These are phyloP conservation scores for Epinotia demarniana DNA, from an alignment of 2,888 invertebrate species.

Conservation along the genomic window DNA sequence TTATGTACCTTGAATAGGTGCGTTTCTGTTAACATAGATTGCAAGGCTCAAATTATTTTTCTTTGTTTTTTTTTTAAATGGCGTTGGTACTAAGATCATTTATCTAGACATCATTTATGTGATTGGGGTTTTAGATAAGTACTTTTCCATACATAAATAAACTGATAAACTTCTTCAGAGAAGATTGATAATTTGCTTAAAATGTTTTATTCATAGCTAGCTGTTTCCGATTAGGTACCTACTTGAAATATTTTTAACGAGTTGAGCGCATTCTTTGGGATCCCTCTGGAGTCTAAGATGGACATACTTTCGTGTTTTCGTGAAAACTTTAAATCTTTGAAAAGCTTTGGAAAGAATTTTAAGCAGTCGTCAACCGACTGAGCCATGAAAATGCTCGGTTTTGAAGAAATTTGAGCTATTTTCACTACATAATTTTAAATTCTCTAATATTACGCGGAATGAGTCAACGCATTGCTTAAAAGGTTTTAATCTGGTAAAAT, in stretches of 20 bases:
- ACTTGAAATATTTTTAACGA: constrained; percentile 56
- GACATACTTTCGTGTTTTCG: constrained; percentile 58
- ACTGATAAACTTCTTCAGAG: not conserved
- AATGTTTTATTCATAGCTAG: constrained; percentile 57
- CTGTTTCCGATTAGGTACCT: constrained; percentile 51
- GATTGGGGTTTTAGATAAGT: too few relatives aligned
- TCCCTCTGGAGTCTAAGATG: constrained; percentile 57
- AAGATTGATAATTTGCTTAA: constrained; percentile 16
- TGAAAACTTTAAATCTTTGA: constrained; percentile 51
- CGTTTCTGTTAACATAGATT: not conserved
- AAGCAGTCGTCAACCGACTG: constrained; percentile 37
- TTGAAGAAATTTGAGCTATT: constrained; percentile 3
- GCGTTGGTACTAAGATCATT: not conserved
- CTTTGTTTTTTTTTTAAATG: not conserved
- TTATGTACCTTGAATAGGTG: not conserved
- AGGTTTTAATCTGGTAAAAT: not conserved
- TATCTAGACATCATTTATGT: not conserved
- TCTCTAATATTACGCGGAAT: not conserved
- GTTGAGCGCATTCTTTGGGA: constrained; percentile 54
- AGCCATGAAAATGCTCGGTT: constrained; percentile 23
- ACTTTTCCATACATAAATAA: not conserved
- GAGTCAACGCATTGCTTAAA: not conserved
- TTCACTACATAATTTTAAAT: constrained; percentile 1
- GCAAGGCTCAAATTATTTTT: not conserved
- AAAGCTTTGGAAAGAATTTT: constrained; percentile 49